These are phyloP conservation scores for Synchiropus splendidus DNA, from an alignment of 2,113 vertebrate genomes.

Conservation along the genomic window DNA sequence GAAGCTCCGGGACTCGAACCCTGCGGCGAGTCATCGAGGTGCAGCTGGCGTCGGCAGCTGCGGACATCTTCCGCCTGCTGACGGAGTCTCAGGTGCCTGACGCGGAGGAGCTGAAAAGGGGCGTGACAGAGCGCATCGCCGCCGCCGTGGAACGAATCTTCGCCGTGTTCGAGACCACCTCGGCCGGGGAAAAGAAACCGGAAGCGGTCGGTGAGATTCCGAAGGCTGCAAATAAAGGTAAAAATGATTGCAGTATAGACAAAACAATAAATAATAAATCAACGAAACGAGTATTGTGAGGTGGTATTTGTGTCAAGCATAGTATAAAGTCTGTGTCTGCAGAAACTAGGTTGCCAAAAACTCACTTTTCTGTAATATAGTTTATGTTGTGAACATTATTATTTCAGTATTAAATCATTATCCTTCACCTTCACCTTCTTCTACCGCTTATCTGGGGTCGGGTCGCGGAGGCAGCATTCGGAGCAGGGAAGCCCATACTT, in stretches of 20 bases:
- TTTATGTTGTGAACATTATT: too few species aligned
- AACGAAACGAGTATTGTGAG: not conserved
- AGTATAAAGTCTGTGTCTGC: too few species aligned
- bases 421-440: too few species aligned
- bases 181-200: not conserved
- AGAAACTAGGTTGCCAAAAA: too few species aligned
- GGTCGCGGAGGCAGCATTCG: too few species aligned
- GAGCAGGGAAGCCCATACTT: too few species aligned
- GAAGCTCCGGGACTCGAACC: too few species aligned
- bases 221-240: not conserved
- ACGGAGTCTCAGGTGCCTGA: not conserved
- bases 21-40: not conserved
- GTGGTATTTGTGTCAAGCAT: not conserved
- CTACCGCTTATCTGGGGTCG: too few species aligned
- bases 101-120: not conserved
- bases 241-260: not conserved
- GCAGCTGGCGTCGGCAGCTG: not conserved
- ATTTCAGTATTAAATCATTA: too few species aligned
- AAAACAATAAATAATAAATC: too few species aligned
- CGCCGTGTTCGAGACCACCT: not conserved
- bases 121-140: not conserved
- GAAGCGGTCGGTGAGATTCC: not conserved
- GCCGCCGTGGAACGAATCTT: slow-evolving; percentile 3
- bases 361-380: too few species aligned
- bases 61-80: slow-evolving; percentile 3